A percentile compares a stretch with the other conserved stretches of the same genome.
Evolutionary conservation across 2,113 vertebrate species (phyloP).

Genomic region (Vidua chalybeata): DNA sequence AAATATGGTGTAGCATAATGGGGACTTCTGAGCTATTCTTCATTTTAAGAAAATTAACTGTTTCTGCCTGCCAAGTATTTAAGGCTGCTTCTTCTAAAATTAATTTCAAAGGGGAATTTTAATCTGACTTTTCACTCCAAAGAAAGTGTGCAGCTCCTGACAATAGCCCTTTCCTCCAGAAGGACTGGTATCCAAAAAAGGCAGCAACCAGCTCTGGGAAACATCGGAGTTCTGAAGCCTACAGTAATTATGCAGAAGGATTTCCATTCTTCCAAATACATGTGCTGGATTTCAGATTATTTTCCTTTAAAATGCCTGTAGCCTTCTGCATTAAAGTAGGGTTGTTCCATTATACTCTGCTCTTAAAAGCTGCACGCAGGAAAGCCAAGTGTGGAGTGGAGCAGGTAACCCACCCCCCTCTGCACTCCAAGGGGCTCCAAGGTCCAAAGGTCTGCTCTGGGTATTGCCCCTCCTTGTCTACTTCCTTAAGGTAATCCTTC

Average conservation of each 20-base stretch:
- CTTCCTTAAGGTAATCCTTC: neutral
- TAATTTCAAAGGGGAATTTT: neutral
- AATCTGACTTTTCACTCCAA: neutral
- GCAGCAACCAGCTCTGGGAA: neutral
- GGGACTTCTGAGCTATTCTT: neutral
- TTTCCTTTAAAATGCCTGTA: neutral
- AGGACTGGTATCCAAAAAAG: neutral
- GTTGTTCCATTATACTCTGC: neutral
- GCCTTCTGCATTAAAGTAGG: neutral
- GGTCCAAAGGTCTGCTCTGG: neutral
- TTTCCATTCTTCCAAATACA: neutral
- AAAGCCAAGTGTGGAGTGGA: neutral
- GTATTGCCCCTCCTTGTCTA: neutral
- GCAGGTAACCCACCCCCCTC: rapidly evolving
- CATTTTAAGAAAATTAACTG: neutral
- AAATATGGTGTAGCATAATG: neutral
- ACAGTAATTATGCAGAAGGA: neutral
- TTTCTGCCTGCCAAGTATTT: neutral
- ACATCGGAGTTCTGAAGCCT: neutral
- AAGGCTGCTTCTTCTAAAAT: neutral
- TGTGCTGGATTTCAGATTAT: neutral
- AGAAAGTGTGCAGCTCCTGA: neutral
- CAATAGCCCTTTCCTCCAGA: neutral
- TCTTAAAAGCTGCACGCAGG: neutral
- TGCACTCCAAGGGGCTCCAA: neutral